Evolutionary conservation across 2,888 invertebrate species (phyloP), one percentile per base, ranked within the genome.

Genomic region (Lucinisca nassula): DNA sequence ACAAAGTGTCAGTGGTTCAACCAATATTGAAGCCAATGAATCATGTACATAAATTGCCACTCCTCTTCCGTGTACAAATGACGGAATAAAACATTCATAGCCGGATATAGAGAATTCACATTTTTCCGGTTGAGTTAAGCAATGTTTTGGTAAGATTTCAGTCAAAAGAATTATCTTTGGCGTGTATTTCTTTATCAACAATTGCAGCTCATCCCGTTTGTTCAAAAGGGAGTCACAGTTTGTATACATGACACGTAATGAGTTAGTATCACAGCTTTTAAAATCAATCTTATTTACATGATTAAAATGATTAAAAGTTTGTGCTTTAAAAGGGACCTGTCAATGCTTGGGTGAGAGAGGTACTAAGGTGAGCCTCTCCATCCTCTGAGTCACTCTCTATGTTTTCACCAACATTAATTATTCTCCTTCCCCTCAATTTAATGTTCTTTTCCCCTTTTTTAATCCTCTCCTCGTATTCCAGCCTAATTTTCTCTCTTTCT

Each of bases 281-380:
- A 55, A 55, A 55, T 14, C 55, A 14, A 4, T n/a, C 4, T 21
- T 55, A 55, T 55, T 55, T 55, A 55, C 55, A 55, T 55, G 55
- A 55, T 55, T 55, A 55, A 55, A 55, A 55, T 55, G 55, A 55
- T 21, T 55, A n/a, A 55, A 55, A 55, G 55, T 55, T 55, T 55
- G 55, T 55, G 10, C n/a, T 14, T n/a, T 55, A 55, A 21, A 55
- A 55, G 55, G 55, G 55, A 4, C 21, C 55, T n/a, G 55, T n/a
- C 55, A 55, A 17, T 17, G 55, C 55, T n/a, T 55, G 55, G 8
- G 55, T 17, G n/a, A 55, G 55, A n/a, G 55, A 55, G 55, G 21
- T 17, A 55, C 55, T 55, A n/a, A 55, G 55, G 3, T 55, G 55
- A 14, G 12, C 55, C 55, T 55, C 55, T n/a, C 55, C 55, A n/a